These are phyloP conservation scores for Brachylomia viminalis DNA, from an alignment of 2,888 invertebrate species.

Conservation along the genomic window DNA sequence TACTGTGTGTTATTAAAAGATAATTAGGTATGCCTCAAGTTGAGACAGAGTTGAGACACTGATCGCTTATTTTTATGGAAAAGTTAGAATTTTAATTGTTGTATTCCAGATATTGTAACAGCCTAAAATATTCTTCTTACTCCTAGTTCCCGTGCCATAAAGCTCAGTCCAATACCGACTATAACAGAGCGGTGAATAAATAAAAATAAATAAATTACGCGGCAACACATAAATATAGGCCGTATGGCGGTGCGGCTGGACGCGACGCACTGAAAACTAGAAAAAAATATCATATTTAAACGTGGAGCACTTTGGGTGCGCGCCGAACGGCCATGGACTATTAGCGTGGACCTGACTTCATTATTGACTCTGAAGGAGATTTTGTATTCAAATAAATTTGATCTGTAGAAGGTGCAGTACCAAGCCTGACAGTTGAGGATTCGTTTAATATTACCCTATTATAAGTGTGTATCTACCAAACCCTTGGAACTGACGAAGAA, in stretches of 20 bases:
- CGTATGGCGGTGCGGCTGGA: constrained; percentile 50
- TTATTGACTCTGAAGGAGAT: background rate
- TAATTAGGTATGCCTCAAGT: background rate
- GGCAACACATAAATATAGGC: constrained; percentile 84
- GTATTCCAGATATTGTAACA: background rate
- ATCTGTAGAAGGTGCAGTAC: background rate
- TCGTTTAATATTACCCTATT: background rate
- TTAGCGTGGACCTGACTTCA: constrained; percentile 70
- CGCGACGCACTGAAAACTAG: constrained; percentile 82
- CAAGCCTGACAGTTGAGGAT: background rate
- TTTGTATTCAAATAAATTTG: background rate
- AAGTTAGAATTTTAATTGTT: background rate
- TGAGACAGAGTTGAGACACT: background rate
- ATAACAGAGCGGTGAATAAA: constrained; percentile 66
- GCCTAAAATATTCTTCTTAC: constrained; percentile 1
- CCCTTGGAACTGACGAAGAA: background rate
- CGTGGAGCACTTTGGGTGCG: constrained; percentile 86
- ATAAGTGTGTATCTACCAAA: background rate
- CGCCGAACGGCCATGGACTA: constrained; percentile 50
- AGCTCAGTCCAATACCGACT: constrained; percentile 58
- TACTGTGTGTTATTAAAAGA: too few relatives aligned
- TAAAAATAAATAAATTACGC: constrained; percentile 83
- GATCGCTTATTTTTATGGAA: background rate
- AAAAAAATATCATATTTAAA: constrained; percentile 83
- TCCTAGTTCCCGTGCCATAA: constrained; percentile 58